A percentile compares a stretch with the other conserved stretches of the same genome.
Conservation (phyloP, 2,113 vertebrate genomes). For the Sphyrna mokarran region DNA sequence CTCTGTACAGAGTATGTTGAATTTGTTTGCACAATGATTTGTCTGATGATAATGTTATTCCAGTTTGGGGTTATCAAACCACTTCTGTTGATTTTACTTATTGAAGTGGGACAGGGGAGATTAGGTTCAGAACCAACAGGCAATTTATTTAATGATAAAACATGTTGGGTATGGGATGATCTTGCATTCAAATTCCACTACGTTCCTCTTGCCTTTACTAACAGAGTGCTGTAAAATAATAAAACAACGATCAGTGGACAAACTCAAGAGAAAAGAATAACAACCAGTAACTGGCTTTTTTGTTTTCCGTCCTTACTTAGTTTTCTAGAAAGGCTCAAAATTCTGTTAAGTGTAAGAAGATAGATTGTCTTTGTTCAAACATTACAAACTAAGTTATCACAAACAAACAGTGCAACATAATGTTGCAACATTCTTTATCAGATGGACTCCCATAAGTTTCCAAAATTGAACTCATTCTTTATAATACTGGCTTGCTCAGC, state of each 20-base stretch:
- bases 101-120: neutral
- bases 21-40: neutral
- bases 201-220: neutral
- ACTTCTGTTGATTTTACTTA: neutral
- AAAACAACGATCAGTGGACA: neutral
- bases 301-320: neutral
- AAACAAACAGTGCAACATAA: neutral
- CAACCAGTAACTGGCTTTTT: neutral
- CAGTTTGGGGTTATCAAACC: neutral
- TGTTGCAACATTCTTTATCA: neutral
- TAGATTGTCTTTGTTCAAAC: neutral
- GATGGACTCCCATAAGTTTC: neutral
- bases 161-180: neutral
- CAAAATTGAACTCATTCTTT: neutral
- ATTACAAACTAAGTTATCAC: too few species aligned
- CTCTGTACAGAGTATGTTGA: neutral
- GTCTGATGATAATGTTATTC: neutral
- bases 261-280: neutral
- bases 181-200: neutral
- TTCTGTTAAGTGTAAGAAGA: neutral
- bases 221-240: neutral
- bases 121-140: neutral
- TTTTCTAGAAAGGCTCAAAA: neutral
- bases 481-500: neutral
- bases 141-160: neutral